Percentiles rank a stretch among this genome's conserved stretches.
These are phyloP conservation scores for Chiridota heheva DNA, from an alignment of 35 echinoderm and acorn worm genomes.

Conservation along the genomic window DNA sequence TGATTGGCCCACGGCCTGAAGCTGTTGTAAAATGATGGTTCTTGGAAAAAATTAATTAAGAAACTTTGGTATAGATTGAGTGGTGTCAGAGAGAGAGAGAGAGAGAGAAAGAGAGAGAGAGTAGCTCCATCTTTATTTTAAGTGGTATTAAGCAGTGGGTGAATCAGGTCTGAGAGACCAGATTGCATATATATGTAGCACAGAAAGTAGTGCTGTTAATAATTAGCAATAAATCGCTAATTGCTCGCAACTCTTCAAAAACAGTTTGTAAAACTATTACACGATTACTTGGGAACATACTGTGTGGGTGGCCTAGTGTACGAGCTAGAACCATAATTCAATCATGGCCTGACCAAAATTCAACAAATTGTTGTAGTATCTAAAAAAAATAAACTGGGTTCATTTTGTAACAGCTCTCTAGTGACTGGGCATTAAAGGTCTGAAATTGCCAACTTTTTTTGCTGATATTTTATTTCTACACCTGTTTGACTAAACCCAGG, in stretches of 20 bases:
- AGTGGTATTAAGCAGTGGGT: not conserved
- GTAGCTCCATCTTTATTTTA: not conserved
- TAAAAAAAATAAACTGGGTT: not conserved
- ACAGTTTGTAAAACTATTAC: not conserved
- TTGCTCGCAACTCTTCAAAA: not conserved
- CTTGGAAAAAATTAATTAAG: too few relatives aligned
- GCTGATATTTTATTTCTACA: too few relatives aligned
- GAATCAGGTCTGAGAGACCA: too few relatives aligned
- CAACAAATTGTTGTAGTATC: not conserved
- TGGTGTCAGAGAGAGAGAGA: not conserved
- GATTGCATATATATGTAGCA: too few relatives aligned
- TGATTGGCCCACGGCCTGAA: too few relatives aligned
- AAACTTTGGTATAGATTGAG: not conserved
- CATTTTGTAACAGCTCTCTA: too few relatives aligned
- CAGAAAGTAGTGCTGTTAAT: not conserved
- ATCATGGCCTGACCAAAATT: not conserved
- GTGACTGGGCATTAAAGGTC: too few relatives aligned
- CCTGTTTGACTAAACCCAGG: too few relatives aligned
- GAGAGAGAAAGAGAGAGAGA: not conserved
- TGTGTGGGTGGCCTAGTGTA: too few relatives aligned
- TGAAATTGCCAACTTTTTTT: too few relatives aligned
- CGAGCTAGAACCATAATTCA: too few relatives aligned
- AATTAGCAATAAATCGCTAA: not conserved
- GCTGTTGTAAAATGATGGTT: too few relatives aligned
- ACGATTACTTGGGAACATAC: not conserved